Base-by-base conservation (phyloP, 1,140 invertebrate genomes). In the Drosophila melanica region DNA sequence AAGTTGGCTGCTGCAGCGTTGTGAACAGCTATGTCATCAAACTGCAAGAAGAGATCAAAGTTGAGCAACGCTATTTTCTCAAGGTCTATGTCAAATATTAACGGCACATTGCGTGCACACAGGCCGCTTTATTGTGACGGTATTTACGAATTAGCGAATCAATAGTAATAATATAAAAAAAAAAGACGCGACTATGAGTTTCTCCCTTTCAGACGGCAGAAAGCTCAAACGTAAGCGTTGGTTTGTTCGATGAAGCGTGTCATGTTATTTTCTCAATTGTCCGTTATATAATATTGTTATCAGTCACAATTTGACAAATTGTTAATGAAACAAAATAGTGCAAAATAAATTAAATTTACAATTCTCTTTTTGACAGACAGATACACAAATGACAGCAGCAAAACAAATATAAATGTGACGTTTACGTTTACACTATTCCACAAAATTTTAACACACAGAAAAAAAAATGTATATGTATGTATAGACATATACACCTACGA, bases 321-420 rank as follows among this genome's bases (percentile, higher is more conserved):
- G 60, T 63, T 69, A 57, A 69, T 74, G 42, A 51, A 57, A 69
- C 69, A 37, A 45, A 55, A 62, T 50, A 57, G 4, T 51, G 37
- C 60, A 64, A 16, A 42, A 37, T 12, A 18, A 45, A 44, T 35
- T 0, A 9, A 66, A 55, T 63, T 55, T 50, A 39, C 16, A 42
- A 18, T 2, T 39, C 35, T 39, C n/a, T 35, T 51, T 11, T 41
- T 59, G 81, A 39, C 77, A 81, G 35, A 72, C 55, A 57, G 12
- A 51, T 33, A 69, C 57, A 69, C 57, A 67, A 66, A 53, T 54
- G 35, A 74, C 60, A 64, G 48, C 58, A 74, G 63, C 77, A 84
- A 54, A 75, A 65, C 67, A 87, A 87, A 87, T 87, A 87, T 59
- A 82, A 57, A 20, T 65, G 57, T 82, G 84, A 86, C 82, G 81